These are phyloP conservation scores for Caenorhabditis wallacei DNA, from an alignment of 2,888 invertebrate species.

Conservation along the genomic window DNA sequence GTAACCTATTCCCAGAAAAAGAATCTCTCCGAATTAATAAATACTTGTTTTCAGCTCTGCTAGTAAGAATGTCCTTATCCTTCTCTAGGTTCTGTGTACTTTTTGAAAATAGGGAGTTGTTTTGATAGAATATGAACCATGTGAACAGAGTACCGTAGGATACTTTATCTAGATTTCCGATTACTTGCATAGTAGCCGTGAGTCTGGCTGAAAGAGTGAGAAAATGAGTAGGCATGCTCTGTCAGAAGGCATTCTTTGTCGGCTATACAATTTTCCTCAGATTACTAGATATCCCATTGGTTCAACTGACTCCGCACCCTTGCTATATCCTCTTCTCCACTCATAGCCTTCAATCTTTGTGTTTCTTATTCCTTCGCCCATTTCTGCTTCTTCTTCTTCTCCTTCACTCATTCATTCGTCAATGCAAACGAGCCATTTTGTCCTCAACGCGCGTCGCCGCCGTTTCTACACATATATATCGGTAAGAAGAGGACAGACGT, in stretches of 20 bases:
- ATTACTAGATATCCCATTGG: neutral
- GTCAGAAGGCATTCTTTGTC: neutral
- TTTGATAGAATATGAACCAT: too few relatives aligned
- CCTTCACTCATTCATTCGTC: slow-evolving; percentile 16
- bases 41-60: too few relatives aligned
- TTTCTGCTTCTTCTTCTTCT: slow-evolving; percentile 13
- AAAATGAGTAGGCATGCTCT: neutral
- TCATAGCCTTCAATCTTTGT: slow-evolving; percentile 21
- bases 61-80: too few relatives aligned
- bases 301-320: slow-evolving; percentile 5
- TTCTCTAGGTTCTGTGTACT: too few relatives aligned
- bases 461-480: neutral
- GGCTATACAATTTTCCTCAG: slow-evolving; percentile 1
- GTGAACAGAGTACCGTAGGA: too few relatives aligned
- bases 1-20: too few relatives aligned
- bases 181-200: too few relatives aligned
- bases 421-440: slow-evolving; percentile 4
- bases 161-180: too few relatives aligned
- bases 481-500: slow-evolving; percentile 27
- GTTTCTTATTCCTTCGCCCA: neutral
- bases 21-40: too few relatives aligned
- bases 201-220: neutral
- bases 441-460: neutral
- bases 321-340: slow-evolving; percentile 2
- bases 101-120: too few relatives aligned